These are phyloP conservation scores for Brenthis hecate DNA, from an alignment of 2,888 invertebrate genomes.

Conservation along the genomic window DNA sequence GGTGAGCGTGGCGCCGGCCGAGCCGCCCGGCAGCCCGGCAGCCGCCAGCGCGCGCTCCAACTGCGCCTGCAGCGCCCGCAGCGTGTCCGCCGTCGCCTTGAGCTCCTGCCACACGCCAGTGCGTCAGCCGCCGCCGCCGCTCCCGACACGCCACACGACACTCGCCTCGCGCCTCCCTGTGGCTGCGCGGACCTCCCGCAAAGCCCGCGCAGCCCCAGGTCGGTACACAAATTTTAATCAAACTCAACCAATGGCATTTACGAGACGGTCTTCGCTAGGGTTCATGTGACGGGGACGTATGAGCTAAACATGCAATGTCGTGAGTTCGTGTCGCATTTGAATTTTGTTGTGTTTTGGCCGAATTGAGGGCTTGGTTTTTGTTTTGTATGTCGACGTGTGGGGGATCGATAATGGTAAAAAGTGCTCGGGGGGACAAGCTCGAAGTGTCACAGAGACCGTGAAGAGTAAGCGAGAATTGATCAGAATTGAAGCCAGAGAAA, in stretches of 20 bases:
- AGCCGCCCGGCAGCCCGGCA: conserved; percentile 82
- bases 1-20: conserved; percentile 86
- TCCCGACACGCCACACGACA: conserved; percentile 54
- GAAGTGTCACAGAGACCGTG: conserved; percentile 74
- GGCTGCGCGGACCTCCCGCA: conserved; percentile 50
- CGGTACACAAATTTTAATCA: conserved; percentile 59
- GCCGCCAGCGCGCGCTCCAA: conserved; percentile 88
- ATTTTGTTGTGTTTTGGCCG: conserved; percentile 66
- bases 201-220: conserved; percentile 67
- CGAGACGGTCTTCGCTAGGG: conserved; percentile 77
- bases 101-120: conserved; percentile 86
- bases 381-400: conserved; percentile 59
- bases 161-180: conserved; percentile 55
- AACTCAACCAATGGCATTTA: conserved; percentile 68
- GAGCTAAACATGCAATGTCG: conserved; percentile 82
- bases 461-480: conserved; percentile 68
- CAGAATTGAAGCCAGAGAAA: conserved; percentile 64
- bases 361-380: conserved; percentile 50
- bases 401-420: conserved; percentile 55
- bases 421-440: conserved; percentile 74
- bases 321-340: conserved; percentile 68
- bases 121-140: conserved; percentile 68
- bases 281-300: conserved; percentile 76
- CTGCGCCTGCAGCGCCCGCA: conserved; percentile 91
- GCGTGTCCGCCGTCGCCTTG: conserved; percentile 91